Evolutionary conservation across 2,888 invertebrate species (phyloP).

Genomic region (Tetropium fuscum): DNA sequence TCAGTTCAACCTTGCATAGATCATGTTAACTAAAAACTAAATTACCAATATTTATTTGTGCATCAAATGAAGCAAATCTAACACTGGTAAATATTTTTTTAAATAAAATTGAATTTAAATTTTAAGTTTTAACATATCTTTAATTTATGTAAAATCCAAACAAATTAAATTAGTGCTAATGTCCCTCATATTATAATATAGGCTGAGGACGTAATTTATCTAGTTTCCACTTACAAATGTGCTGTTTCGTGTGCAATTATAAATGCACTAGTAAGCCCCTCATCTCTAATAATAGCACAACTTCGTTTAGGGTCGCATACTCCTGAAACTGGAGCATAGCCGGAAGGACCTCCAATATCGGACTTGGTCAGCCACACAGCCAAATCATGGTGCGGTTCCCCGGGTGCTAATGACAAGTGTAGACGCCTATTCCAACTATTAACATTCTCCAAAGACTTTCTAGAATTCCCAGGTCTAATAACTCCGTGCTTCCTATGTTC

Average conservation of each 20-base stretch:
- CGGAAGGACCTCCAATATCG: constrained; percentile 82
- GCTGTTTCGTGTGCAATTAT: constrained; percentile 86
- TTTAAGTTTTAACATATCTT: too few species aligned
- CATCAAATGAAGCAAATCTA: too few species aligned
- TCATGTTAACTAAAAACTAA: too few species aligned
- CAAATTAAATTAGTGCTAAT: background rate
- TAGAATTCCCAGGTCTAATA: constrained; percentile 73
- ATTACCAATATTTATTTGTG: too few species aligned
- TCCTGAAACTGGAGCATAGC: constrained; percentile 83
- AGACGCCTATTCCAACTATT: constrained; percentile 77
- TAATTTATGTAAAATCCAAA: too few species aligned
- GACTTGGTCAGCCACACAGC: constrained; percentile 80
- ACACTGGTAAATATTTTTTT: too few species aligned
- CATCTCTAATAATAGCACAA: constrained; percentile 81
- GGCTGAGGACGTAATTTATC: background rate
- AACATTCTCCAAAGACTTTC: constrained; percentile 78
- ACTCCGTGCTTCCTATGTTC: constrained; percentile 72
- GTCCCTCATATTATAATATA: background rate
- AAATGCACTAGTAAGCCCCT: constrained; percentile 84
- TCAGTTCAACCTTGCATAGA: too few species aligned
- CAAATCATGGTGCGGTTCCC: constrained; percentile 72
- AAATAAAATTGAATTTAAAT: too few species aligned
- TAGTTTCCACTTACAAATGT: constrained; percentile 74
- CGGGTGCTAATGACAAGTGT: constrained; percentile 62
- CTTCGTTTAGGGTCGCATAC: constrained; percentile 78